Evolutionary conservation across 2,888 invertebrate species (phyloP), one percentile per base, ranked within the genome.

Genomic region (Nysson spinosus): DNA sequence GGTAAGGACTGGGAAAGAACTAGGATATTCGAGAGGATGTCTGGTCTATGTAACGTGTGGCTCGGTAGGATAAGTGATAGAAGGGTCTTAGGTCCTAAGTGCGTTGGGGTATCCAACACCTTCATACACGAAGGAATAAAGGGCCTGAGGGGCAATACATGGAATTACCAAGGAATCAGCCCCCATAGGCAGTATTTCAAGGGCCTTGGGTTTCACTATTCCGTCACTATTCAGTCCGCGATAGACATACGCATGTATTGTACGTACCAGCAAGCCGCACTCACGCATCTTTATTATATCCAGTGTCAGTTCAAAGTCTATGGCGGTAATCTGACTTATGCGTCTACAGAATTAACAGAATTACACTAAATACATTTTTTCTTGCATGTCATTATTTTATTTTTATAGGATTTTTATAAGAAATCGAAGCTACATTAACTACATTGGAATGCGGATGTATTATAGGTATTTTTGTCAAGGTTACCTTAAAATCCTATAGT

Each of bases 101-200:
- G 9, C 14, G 7, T n/a, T 14, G 6, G 20, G 4, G 9, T 4
- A 30, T 17, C 37, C n/a, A n/a, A n/a, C n/a, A n/a, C n/a, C n/a
- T n/a, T n/a, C n/a, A n/a, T n/a, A 67, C 54, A 43, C 43, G 20
- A 55, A 67, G 69, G 43, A 66, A 72, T 69, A 77, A 83, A 83
- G 83, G 85, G 82, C 83, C 81, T 79, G 76, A 80, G 78, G 81
- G 79, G 77, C 73, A 69, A 80, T 84, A 85, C 84, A 85, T 83
- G 84, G 81, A 75, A 51, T 70, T 85, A 85, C 76, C 84, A 85
- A 84, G 84, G 79, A 44, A 84, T 65, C 83, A 84, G 83, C 77
- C 82, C 77, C 77, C 70, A 76, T 60, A 82, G 81, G 81, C 69
- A 79, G 84, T 85, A 63, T 78, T 60, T 70, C 69, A 75, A 78